These are phyloP conservation scores for Todiramphus saurophagus DNA, from an alignment of 2,113 vertebrate genomes.

Conservation along the genomic window DNA sequence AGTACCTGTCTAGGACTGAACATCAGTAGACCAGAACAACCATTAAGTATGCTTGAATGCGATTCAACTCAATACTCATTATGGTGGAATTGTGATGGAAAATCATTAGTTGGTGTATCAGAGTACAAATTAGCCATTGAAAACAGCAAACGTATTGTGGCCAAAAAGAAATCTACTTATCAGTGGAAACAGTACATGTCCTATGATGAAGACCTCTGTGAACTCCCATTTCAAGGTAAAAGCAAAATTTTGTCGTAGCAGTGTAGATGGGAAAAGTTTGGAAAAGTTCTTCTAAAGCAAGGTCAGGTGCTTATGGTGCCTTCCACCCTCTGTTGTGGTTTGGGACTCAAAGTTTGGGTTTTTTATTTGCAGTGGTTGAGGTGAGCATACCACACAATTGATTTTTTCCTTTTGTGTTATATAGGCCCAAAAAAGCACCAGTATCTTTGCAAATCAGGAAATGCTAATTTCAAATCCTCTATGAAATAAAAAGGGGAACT, in stretches of 20 bases:
- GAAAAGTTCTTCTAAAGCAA: neutral
- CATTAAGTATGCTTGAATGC: conserved; percentile 81
- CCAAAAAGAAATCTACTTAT: conserved; percentile 67
- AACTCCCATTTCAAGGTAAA: conserved; percentile 87
- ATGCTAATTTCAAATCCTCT: neutral
- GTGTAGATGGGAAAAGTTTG: neutral
- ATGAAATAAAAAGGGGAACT: neutral
- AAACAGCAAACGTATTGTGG: conserved; percentile 72
- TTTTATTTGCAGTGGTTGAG: neutral
- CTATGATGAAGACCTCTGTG: conserved; percentile 81
- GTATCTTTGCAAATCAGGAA: neutral
- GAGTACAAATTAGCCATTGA: conserved; percentile 78
- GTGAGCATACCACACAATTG: neutral
- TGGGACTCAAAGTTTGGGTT: neutral
- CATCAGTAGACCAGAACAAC: conserved; percentile 71
- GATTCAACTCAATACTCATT: conserved; percentile 73
- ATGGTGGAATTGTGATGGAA: conserved; percentile 84
- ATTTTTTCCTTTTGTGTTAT: neutral
- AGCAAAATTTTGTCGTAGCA: neutral
- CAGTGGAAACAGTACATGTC: conserved; percentile 84
- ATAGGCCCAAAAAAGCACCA: neutral
- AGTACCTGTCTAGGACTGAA: conserved; percentile 87
- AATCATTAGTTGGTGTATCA: conserved; percentile 74
- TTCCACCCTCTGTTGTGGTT: neutral
- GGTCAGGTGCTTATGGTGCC: neutral